Base-by-base conservation (phyloP, 2,888 invertebrate species). In the Zhuqinia jingwanae region DNA sequence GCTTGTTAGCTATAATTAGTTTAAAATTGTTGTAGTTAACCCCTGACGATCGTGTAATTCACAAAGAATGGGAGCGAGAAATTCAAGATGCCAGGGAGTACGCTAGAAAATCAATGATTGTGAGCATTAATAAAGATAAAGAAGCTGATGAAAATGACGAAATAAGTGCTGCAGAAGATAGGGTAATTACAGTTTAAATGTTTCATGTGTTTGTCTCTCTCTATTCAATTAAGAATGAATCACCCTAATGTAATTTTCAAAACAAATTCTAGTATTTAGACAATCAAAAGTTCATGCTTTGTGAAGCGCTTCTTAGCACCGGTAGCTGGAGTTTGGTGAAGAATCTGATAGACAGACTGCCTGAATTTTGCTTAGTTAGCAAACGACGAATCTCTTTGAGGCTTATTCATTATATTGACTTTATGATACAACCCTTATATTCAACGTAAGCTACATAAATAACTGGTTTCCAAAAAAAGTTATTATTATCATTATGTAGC, bases 231-330 rank as follows among this genome's bases (percentile, higher is more conserved):
- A n/a, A n/a, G n/a, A n/a, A n/a, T n/a, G n/a, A n/a, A n/a, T n/a
- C n/a, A n/a, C 25, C 25, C 15, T 60, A 1, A 22, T 11, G 25
- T 60, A 13, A 8, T 11, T 88, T 88, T 87, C 77, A 89, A 89
- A 75, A n/a, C n/a, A n/a, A n/a, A n/a, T n/a, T n/a, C n/a, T 91
- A 93, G 92, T 93, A 94, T 91, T 93, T 94, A 92, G 93, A 92
- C 76, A 99, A 99, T 93, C 99, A 99, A 93, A 99, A 99, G 93
- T 95, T 98, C 91, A 97, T 98, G 30, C 94, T 99, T 27, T 96
- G 97, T 91, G 97, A 98, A 92, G 97, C 98, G 0, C 93, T 99
- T 70, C 92, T 99, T 10, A 95, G 95, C 89, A 95, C 98, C 89
- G 98, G 97, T 0, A 97, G 97, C 91, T 99, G 99, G 99, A 94